Conservation (phyloP, 2,113 vertebrate species). For the Campylomormyrus tamandua region DNA sequence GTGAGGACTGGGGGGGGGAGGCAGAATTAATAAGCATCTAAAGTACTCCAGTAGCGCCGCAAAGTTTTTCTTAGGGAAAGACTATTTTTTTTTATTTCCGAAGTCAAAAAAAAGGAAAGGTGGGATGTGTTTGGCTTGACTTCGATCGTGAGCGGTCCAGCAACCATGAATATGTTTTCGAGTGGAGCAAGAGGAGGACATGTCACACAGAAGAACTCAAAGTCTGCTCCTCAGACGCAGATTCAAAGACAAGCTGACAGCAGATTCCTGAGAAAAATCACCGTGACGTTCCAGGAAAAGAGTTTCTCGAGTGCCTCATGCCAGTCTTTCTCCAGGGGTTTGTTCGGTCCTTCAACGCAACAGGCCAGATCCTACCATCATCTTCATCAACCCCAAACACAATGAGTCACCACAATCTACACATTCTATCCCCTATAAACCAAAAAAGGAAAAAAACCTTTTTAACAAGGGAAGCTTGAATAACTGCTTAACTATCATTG, state of each 20-base stretch:
- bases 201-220: neutral
- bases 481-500: neutral
- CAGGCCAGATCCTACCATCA: neutral
- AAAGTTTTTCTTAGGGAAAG: neutral
- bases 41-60: conserved; percentile 3
- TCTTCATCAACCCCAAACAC: neutral
- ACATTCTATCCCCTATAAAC: neutral
- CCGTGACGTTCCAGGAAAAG: neutral
- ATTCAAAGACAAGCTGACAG: neutral
- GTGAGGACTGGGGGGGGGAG: neutral
- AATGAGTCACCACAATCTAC: neutral
- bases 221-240: neutral
- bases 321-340: neutral
- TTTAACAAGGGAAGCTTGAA: neutral
- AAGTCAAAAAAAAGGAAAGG: neutral
- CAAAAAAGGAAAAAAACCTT: neutral
- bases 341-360: neutral
- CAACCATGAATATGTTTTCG: neutral
- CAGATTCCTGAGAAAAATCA: neutral
- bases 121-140: neutral
- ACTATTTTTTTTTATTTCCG: neutral
- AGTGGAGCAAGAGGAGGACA: neutral
- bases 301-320: neutral
- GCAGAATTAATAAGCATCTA: neutral
- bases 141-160: neutral